These are phyloP conservation scores for Tetranychus urticae DNA, from an alignment of 1,140 invertebrate species.

Conservation along the genomic window DNA sequence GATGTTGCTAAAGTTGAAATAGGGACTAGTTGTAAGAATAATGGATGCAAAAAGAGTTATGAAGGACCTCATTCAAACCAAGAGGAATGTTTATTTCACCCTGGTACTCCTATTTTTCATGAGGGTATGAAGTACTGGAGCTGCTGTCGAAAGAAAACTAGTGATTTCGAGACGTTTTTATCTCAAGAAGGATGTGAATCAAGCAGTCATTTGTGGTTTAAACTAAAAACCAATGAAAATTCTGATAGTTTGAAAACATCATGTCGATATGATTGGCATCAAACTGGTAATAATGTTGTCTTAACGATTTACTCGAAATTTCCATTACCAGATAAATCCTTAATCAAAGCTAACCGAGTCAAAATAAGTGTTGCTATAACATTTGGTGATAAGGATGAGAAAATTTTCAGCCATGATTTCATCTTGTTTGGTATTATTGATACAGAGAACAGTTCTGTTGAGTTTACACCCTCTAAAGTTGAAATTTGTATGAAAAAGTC, in stretches of 20 bases:
- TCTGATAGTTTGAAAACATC: constrained; percentile 28
- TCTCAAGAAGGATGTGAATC: constrained; percentile 43
- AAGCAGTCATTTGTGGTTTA: constrained; percentile 65
- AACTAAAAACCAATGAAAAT: constrained; percentile 20
- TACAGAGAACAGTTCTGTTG: constrained; percentile 34
- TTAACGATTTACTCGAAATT: constrained; percentile 74
- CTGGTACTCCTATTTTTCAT: constrained; percentile 79
- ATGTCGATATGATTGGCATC: constrained; percentile 81
- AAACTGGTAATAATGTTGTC: constrained; percentile 52
- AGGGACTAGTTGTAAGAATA: constrained; percentile 70
- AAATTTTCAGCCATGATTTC: constrained; percentile 50
- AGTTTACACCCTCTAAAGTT: constrained; percentile 73
- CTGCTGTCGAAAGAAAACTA: constrained; percentile 88
- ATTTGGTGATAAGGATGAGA: constrained; percentile 41
- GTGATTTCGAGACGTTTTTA: constrained; percentile 87
- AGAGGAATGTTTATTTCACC: constrained; percentile 52
- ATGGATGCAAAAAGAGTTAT: constrained; percentile 49
- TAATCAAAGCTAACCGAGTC: constrained; percentile 59
- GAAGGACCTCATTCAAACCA: constrained; percentile 36
- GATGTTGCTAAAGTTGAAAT: constrained; percentile 25
- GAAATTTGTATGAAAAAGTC: constrained; percentile 79
- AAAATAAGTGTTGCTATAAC: constrained; percentile 45
- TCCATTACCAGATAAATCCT: constrained; percentile 47
- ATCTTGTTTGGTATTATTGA: constrained; percentile 54
- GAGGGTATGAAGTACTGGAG: constrained; percentile 97